Percentiles rank a stretch among this genome's conserved stretches.
These are phyloP conservation scores for Halictus rubicundus DNA, from an alignment of 1,140 invertebrate genomes.

Conservation along the genomic window DNA sequence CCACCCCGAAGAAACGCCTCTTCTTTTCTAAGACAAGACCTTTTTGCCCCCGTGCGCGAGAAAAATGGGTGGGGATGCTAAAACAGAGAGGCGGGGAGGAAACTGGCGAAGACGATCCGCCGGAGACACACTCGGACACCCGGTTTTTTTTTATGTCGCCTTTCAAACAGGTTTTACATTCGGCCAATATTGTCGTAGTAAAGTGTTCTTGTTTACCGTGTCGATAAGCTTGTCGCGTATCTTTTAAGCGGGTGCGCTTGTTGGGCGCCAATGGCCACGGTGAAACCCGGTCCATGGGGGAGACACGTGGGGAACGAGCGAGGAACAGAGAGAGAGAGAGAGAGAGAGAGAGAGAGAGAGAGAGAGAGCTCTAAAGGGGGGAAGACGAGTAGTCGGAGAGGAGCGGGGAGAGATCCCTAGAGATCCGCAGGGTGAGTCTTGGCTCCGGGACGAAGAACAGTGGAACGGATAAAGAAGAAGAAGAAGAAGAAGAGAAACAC, in stretches of 20 bases:
- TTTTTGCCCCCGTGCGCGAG: slow-evolving; percentile 28
- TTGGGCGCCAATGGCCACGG: slow-evolving; percentile 72
- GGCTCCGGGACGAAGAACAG: slow-evolving; percentile 24
- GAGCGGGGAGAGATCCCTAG: slow-evolving; percentile 5
- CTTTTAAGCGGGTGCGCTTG: slow-evolving; percentile 74
- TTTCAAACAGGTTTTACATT: slow-evolving; percentile 68
- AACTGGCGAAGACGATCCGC: background rate
- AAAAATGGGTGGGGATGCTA: background rate
- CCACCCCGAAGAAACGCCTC: slow-evolving; percentile 19
- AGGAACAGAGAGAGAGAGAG: slow-evolving; percentile 20
- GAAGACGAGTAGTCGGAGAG: slow-evolving; percentile 18
- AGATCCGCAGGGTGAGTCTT: slow-evolving; percentile 30
- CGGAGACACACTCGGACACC: slow-evolving; percentile 27
- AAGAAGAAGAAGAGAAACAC: slow-evolving; percentile 53
- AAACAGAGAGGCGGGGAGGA: background rate
- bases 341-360: slow-evolving; percentile 34
- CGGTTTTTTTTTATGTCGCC: slow-evolving; percentile 65
- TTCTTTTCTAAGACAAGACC: slow-evolving; percentile 48
- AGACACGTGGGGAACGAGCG: no score
- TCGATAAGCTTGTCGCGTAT: slow-evolving; percentile 70
- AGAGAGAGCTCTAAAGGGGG: slow-evolving; percentile 18
- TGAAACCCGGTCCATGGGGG: slow-evolving; percentile 52
- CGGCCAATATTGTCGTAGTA: slow-evolving; percentile 63
- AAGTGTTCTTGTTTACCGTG: slow-evolving; percentile 62
- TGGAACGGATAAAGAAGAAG: slow-evolving; percentile 51